Evolutionary conservation across 1,140 invertebrate species (phyloP), one percentile per base, ranked within the genome.

Genomic region (Eriocheir sinensis): DNA sequence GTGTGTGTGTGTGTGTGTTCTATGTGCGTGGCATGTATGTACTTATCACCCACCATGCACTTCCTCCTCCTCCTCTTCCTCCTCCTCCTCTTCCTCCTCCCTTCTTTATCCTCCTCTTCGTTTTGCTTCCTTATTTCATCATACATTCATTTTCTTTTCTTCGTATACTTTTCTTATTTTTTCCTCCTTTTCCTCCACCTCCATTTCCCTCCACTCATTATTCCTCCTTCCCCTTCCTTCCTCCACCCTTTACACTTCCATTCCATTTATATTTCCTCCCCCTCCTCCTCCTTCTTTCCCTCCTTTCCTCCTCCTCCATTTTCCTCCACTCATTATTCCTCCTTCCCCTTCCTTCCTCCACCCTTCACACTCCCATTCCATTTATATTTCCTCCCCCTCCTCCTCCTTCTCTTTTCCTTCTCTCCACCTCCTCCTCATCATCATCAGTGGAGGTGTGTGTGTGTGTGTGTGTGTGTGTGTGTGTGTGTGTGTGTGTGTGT

Each of bases 21-120:
- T 44, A 36, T 44, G 88, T 38, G 34, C 38, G 21, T 89, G 21
- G 0, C 0, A 12, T 38, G 0, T 12, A 32, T 89, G 1, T n/a
- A 30, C 17, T 30, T 90, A 21, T 72, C 60, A 72, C 41, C 30
- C 89, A 34, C 89, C 44, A 12, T 53, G 15, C n/a, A 38, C 89
- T 53, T 44, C 89, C 89, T 53, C 15, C 44, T 15, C 53, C 48
- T 15, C 8, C 44, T 53, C 44, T 40, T 38, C 81, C 81, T 83
- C 81, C 81, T 38, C 81, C 81, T 38, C 81, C 81, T 83, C 81
- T 38, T 38, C 81, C 12, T 38, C 81, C n/a, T 38, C 81, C 81
- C 81, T 38, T 17, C 30, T 83, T 83, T 17, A 83, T n/a, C 36
- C 30, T 83, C n/a, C n/a, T n/a, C n/a, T n/a, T n/a, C n/a, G n/a